Conservation (phyloP, 1,140 invertebrate genomes). For the Atopsyche davidsoni region DNA sequence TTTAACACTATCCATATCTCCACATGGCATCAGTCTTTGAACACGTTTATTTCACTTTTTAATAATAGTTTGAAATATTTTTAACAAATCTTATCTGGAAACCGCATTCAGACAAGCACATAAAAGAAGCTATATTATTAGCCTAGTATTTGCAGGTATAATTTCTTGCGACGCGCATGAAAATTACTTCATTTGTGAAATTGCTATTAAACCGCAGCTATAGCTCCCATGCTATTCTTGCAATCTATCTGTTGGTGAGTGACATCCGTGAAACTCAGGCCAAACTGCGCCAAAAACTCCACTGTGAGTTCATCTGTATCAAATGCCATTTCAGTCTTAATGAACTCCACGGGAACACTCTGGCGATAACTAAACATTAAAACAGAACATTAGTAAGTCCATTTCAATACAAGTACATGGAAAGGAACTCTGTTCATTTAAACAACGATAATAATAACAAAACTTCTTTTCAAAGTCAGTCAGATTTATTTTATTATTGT, state of each 20-base stretch:
- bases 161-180: not conserved
- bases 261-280: slow-evolving; percentile 67
- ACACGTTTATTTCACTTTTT: too few relatives aligned
- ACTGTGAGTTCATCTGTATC: slow-evolving; percentile 71
- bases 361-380: slow-evolving; percentile 88
- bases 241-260: slow-evolving; percentile 74
- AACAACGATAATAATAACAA: slow-evolving; percentile 13
- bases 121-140: too few relatives aligned
- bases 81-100: too few relatives aligned
- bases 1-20: too few relatives aligned
- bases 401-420: too few relatives aligned
- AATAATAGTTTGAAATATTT: too few relatives aligned
- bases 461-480: not conserved
- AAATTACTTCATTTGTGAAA: not conserved
- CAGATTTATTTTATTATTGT: not conserved
- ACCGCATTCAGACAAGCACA: too few relatives aligned
- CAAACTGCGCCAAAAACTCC: slow-evolving; percentile 79
- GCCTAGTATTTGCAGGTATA: not conserved
- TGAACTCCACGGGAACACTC: slow-evolving; percentile 77
- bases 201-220: slow-evolving; percentile 42
- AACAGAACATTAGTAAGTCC: slow-evolving; percentile 41
- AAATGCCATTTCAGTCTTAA: slow-evolving; percentile 82
- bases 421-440: too few relatives aligned
- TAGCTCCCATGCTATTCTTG: slow-evolving; percentile 66
- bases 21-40: too few relatives aligned